Conservation (phyloP, 2,797 vertebrate species). For the Brachyalestes nurse region DNA sequence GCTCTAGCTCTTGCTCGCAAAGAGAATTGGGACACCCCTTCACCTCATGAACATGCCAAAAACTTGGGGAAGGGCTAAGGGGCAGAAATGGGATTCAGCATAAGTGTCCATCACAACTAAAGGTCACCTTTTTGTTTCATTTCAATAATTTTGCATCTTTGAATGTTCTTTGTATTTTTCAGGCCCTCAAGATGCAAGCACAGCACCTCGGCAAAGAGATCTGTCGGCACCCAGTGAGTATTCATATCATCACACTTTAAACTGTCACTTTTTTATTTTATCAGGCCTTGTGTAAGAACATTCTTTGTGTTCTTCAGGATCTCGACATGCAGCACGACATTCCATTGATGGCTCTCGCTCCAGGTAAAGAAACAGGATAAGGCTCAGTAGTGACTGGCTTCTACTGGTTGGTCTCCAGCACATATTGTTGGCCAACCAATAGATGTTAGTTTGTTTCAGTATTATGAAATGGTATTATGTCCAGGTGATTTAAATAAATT, state of each 20-base stretch:
- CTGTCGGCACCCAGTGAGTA: neutral
- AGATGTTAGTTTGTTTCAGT: slow-evolving; percentile 28
- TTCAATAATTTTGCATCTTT: too few species aligned
- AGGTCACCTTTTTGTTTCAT: too few species aligned
- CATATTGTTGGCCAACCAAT: slow-evolving; percentile 32
- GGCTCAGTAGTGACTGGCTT: slow-evolving; percentile 23
- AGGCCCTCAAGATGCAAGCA: slow-evolving; percentile 40
- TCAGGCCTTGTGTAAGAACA: neutral
- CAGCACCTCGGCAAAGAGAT: too few species aligned
- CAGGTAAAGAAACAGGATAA: slow-evolving; percentile 46
- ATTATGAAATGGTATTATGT: slow-evolving; percentile 18
- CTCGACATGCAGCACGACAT: slow-evolving; percentile 38
- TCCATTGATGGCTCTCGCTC: slow-evolving; percentile 29
- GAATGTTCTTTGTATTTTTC: slow-evolving; percentile 40
- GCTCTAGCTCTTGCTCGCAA: too few species aligned
- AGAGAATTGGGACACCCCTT: too few species aligned
- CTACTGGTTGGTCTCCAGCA: slow-evolving; percentile 31
- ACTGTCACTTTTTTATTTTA: too few species aligned
- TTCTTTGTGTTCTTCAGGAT: slow-evolving; percentile 49
- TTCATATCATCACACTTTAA: neutral
- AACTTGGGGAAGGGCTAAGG: too few species aligned
- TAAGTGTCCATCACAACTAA: too few species aligned
- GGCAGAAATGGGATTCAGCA: too few species aligned
- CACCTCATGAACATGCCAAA: too few species aligned
- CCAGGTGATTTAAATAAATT: neutral